phyloP scores from a whole-genome alignment of 2,888 invertebrate genomes.

The Sicus ferrugineus region DNA sequence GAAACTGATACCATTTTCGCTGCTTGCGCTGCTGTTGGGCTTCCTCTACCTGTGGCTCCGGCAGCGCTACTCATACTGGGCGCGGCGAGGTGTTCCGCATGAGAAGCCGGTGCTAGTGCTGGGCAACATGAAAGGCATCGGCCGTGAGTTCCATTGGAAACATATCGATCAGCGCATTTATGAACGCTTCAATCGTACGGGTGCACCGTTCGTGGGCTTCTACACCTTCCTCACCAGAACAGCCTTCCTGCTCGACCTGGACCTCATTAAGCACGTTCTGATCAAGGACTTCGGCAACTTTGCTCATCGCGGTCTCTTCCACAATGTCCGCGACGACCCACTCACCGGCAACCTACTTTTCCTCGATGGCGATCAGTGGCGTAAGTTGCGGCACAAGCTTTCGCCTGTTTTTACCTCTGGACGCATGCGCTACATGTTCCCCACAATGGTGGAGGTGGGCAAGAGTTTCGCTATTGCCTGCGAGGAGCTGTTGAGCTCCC shows the following conservation, averaged over 20 bases:
- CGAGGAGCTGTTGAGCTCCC: constrained; percentile 45
- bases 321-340: constrained; percentile 55
- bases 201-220: constrained; percentile 49
- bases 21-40: neutral
- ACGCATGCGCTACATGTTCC: constrained; percentile 66
- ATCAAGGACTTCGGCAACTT: constrained; percentile 52
- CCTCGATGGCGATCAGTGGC: constrained; percentile 65
- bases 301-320: constrained; percentile 47
- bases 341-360: constrained; percentile 56
- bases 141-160: constrained; percentile 46
- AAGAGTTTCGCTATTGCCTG: constrained; percentile 41
- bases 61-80: constrained; percentile 49
- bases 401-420: constrained; percentile 66
- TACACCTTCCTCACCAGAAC: constrained; percentile 43
- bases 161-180: constrained; percentile 34
- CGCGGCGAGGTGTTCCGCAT: constrained; percentile 44
- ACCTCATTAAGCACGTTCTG: constrained; percentile 49
- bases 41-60: neutral
- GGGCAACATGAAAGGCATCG: constrained; percentile 51
- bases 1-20: no score
- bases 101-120: constrained; percentile 43
- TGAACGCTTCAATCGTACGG: constrained; percentile 41
- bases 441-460: constrained; percentile 35
- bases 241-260: constrained; percentile 45
- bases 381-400: constrained; percentile 62